Percentiles rank a stretch among this genome's conserved stretches.
Evolutionary conservation across 2,113 vertebrate genomes (phyloP).

Genomic region (Gila orcuttii): DNA sequence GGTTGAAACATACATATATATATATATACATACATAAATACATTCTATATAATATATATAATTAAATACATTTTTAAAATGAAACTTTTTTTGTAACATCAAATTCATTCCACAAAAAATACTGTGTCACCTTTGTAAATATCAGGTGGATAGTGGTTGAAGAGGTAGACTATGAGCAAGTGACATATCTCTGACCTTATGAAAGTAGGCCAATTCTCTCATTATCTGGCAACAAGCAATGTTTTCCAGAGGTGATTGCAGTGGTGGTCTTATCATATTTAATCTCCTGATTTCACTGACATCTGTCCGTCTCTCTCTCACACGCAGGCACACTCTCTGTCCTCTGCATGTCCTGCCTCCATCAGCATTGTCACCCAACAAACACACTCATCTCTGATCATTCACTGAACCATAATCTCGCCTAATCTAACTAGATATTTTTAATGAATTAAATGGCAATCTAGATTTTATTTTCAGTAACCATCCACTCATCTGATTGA

Average conservation of each 20-base stretch:
- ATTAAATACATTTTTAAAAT: not conserved
- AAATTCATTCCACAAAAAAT: not conserved
- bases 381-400: slow-evolving; percentile 50
- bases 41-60: not conserved
- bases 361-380: slow-evolving; percentile 25
- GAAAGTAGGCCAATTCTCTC: slow-evolving; percentile 37
- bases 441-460: slow-evolving; percentile 65
- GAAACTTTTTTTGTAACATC: not conserved
- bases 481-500: slow-evolving; percentile 69
- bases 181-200: slow-evolving; percentile 7
- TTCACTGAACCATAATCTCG: slow-evolving; percentile 55
- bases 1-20: not conserved
- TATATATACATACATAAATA: not conserved
- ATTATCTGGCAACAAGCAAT: slow-evolving; percentile 10
- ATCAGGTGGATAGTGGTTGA: not conserved
- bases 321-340: slow-evolving; percentile 25
- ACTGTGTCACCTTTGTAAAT: not conserved
- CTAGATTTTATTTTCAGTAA: slow-evolving; percentile 58
- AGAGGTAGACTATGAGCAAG: not conserved
- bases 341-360: slow-evolving; percentile 47
- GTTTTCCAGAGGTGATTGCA: slow-evolving; percentile 38
- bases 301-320: slow-evolving; percentile 63
- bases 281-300: slow-evolving; percentile 59
- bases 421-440: slow-evolving; percentile 59
- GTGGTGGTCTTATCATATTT: slow-evolving; percentile 45